These are phyloP conservation scores for Eptatretus atami DNA, from an alignment of 2,797 vertebrate species.

Conservation along the genomic window DNA sequence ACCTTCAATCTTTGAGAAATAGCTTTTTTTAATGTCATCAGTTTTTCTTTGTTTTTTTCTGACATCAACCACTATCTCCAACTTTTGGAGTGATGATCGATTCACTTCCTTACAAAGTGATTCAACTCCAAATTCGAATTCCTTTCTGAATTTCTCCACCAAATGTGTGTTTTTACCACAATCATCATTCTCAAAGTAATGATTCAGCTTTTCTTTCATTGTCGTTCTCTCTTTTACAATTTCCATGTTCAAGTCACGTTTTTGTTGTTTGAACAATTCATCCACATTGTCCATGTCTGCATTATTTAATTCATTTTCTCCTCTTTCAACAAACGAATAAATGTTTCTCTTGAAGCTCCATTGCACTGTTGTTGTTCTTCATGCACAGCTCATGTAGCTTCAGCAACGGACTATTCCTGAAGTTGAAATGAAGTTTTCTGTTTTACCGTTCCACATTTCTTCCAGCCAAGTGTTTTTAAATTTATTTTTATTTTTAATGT, in stretches of 20 bases:
- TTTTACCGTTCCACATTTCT: not conserved
- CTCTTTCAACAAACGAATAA: not conserved
- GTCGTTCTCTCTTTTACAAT: not conserved
- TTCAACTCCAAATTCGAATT: not conserved
- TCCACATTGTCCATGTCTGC: not conserved
- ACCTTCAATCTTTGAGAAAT: no score
- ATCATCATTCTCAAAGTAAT: not conserved
- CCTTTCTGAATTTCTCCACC: conserved; percentile 3
- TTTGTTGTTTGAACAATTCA: not conserved
- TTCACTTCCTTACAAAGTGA: not conserved
- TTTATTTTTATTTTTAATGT: no score
- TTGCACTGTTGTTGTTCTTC: not conserved
- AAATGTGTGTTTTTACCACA: not conserved
- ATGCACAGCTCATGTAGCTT: conserved; percentile 1
- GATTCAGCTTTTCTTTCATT: not conserved
- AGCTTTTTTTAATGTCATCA: no score
- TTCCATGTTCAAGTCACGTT: not conserved
- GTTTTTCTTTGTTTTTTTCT: no score
- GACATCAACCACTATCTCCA: no score
- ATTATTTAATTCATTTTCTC: not conserved
- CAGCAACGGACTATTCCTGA: not conserved
- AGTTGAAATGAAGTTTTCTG: not conserved
- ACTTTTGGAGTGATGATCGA: no score
- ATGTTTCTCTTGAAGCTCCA: not conserved
- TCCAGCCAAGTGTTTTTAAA: not conserved